A percentile compares a stretch with the other conserved stretches of the same genome.
These are phyloP conservation scores for Ostrea edulis DNA, from an alignment of 1,140 invertebrate genomes.

Conservation along the genomic window DNA sequence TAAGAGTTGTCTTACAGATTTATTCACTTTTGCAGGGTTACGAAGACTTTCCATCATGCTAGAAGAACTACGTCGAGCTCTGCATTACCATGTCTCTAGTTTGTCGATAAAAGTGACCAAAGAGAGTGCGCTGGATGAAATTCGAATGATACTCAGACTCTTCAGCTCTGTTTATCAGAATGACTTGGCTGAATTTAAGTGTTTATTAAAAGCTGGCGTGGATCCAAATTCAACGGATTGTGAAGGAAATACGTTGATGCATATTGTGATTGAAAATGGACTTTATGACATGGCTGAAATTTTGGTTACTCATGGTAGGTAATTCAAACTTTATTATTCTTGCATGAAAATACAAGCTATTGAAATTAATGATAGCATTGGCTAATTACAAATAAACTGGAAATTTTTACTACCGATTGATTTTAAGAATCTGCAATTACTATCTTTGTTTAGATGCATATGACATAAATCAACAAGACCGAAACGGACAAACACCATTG, in stretches of 20 bases:
- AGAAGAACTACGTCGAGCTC: slow-evolving; percentile 21
- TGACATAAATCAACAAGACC: slow-evolving; percentile 33
- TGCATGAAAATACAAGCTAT: not conserved
- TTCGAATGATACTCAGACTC: slow-evolving; percentile 7
- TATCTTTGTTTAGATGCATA: not conserved
- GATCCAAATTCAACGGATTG: slow-evolving; percentile 21
- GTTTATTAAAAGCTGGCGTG: slow-evolving; percentile 5
- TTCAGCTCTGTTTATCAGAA: slow-evolving; percentile 20
- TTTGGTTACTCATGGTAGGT: not conserved
- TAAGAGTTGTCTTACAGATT: too few species aligned
- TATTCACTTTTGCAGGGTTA: not conserved
- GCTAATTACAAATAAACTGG: too few species aligned
- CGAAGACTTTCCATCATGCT: not conserved
- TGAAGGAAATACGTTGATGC: slow-evolving; percentile 36
- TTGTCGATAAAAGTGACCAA: not conserved
- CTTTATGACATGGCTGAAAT: slow-evolving; percentile 29
- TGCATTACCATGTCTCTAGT: not conserved
- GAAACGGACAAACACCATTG: slow-evolving; percentile 48
- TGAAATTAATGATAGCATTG: not conserved
- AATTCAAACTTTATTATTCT: not conserved
- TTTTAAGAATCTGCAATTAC: not conserved
- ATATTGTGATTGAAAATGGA: slow-evolving; percentile 23
- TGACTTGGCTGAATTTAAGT: slow-evolving; percentile 24
- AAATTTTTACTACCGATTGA: too few species aligned
- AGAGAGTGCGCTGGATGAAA: slow-evolving; percentile 30